These are phyloP conservation scores for Trypoxylon attenuatum DNA, from an alignment of 2,888 invertebrate species.

Conservation along the genomic window DNA sequence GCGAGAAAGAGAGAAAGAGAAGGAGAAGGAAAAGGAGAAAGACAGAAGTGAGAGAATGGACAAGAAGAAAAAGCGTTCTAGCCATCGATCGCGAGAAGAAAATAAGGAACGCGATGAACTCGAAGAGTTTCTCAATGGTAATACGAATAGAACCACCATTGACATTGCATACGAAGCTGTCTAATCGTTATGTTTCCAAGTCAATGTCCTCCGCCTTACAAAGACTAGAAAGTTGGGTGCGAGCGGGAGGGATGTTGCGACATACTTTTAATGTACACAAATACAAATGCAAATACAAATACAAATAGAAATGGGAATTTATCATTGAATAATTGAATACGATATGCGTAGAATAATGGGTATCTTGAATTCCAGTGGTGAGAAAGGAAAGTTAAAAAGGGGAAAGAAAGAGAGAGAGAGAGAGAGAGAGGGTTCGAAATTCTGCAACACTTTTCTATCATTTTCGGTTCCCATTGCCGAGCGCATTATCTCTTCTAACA, in stretches of 20 bases:
- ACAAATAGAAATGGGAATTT: no score
- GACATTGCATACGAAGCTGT: constrained; percentile 80
- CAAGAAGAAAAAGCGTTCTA: constrained; percentile 73
- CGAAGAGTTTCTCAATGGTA: constrained; percentile 80
- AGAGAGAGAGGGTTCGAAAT: not conserved
- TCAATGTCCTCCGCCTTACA: no score
- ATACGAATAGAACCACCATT: constrained; percentile 76
- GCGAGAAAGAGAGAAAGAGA: constrained; percentile 70
- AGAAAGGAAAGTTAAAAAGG: no score
- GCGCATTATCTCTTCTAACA: not conserved
- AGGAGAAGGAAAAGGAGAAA: constrained; percentile 75
- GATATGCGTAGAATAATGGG: no score
- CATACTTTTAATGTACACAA: no score
- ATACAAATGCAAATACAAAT: no score
- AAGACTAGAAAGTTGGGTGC: no score
- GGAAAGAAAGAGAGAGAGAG: not conserved
- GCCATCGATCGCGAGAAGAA: constrained; percentile 73
- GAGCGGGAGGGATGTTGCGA: no score
- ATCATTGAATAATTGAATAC: no score
- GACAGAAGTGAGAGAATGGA: constrained; percentile 75
- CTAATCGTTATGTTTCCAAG: no score
- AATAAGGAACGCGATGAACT: constrained; percentile 77
- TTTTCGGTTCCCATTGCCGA: not conserved
- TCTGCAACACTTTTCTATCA: no score
- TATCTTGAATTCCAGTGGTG: no score